Conservation (phyloP, 2,113 vertebrate genomes). For the Thermophis baileyi region DNA sequence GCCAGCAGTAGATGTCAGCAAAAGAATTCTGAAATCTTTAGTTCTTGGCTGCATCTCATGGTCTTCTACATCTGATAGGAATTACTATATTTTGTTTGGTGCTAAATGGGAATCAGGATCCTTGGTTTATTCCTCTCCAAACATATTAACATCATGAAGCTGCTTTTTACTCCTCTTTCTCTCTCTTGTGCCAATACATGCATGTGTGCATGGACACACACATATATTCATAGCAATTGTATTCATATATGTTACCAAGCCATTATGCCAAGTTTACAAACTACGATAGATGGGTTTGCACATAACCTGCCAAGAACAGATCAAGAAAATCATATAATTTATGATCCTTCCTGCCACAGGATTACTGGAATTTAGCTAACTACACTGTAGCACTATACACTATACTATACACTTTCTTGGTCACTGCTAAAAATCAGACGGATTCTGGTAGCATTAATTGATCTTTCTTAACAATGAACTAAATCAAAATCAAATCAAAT, state of each 20-base stretch:
- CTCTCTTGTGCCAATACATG: neutral
- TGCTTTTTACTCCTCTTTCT: neutral
- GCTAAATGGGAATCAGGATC: neutral
- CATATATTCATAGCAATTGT: neutral
- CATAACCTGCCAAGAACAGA: neutral
- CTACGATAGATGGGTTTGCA: neutral
- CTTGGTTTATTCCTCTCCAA: neutral
- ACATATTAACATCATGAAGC: neutral
- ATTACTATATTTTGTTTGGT: neutral
- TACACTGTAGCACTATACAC: neutral
- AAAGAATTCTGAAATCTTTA: neutral
- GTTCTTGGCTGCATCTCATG: neutral
- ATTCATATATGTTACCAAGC: neutral
- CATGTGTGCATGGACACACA: neutral
- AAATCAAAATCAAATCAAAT: too few species aligned
- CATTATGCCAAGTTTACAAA: neutral
- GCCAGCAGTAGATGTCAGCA: neutral
- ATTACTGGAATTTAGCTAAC: neutral
- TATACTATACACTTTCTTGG: neutral
- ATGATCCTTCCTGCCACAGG: neutral
- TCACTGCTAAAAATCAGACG: neutral
- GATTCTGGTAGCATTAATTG: neutral
- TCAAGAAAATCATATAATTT: neutral
- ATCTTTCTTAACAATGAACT: neutral
- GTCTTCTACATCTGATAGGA: neutral